Conservation (phyloP, 1,140 invertebrate genomes). For the Lethocerus indicus region DNA sequence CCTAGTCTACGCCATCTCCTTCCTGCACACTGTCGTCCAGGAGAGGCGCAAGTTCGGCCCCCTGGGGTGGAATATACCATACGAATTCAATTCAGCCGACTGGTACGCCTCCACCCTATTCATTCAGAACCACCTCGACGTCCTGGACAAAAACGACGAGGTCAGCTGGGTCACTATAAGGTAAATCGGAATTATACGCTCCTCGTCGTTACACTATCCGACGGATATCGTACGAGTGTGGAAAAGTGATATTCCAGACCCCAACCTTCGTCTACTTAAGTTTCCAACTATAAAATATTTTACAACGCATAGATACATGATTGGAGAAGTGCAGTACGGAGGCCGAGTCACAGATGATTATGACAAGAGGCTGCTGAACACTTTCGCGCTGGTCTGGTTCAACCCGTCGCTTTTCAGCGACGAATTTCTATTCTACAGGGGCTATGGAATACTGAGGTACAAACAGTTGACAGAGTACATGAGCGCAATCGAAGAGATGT, state of each 20-base stretch:
- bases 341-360: slow-evolving; percentile 75
- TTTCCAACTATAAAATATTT: background rate
- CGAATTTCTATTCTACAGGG: slow-evolving; percentile 56
- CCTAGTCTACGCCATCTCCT: slow-evolving; percentile 71
- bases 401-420: slow-evolving; percentile 40
- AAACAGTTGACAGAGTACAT: slow-evolving; percentile 36
- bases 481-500: slow-evolving; percentile 38
- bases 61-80: slow-evolving; percentile 85
- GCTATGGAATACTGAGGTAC: slow-evolving; percentile 39
- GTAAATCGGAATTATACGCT: no score
- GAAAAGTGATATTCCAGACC: no score
- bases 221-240: no score
- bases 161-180: slow-evolving; percentile 70
- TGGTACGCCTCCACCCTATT: slow-evolving; percentile 81
- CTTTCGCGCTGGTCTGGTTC: slow-evolving; percentile 58
- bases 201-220: no score
- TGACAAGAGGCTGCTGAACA: slow-evolving; percentile 63
- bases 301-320: slow-evolving; percentile 80
- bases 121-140: slow-evolving; percentile 81
- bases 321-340: slow-evolving; percentile 76
- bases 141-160: slow-evolving; percentile 58
- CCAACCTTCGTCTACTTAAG: no score
- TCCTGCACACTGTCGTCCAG: slow-evolving; percentile 73
- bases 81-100: slow-evolving; percentile 82
- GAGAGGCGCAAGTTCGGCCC: slow-evolving; percentile 79